phyloP scores from a whole-genome alignment of 2,797 vertebrate genomes.

The Hafferia zeledoni region DNA sequence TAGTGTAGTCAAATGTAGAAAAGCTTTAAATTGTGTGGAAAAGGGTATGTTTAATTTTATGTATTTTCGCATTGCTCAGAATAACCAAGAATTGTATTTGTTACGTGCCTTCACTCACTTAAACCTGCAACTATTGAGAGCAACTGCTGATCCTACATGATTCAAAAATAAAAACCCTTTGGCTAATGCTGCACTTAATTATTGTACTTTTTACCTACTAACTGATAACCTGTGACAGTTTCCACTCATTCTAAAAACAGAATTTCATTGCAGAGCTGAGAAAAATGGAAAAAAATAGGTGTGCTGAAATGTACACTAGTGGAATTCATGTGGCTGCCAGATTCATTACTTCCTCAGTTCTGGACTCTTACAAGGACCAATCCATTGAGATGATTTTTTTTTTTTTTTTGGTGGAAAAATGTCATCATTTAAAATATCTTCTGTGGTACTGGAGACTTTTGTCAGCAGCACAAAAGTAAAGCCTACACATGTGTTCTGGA shows the following conservation, averaged over 20 bases:
- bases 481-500: neutral
- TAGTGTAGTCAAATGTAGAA: constrained; percentile 44
- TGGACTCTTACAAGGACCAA: constrained; percentile 17
- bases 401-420: constrained; percentile 67
- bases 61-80: constrained; percentile 28
- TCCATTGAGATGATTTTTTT: constrained; percentile 46
- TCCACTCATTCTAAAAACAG: neutral
- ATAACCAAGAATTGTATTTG: constrained; percentile 41
- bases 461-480: neutral
- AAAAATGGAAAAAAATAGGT: neutral
- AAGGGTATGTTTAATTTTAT: constrained; percentile 45
- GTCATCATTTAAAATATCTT: constrained; percentile 58
- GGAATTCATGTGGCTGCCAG: constrained; percentile 46
- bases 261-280: neutral
- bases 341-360: constrained; percentile 64
- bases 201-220: constrained; percentile 13
- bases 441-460: constrained; percentile 38
- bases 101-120: constrained; percentile 1
- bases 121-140: neutral
- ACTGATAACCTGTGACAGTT: constrained; percentile 28
- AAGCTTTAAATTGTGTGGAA: constrained; percentile 46
- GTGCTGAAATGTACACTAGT: constrained; percentile 15
- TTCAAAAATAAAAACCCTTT: constrained; percentile 10
- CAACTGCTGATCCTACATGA: neutral
- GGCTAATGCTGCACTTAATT: neutral